Conservation (phyloP, 2,888 invertebrate genomes). For the Phania funesta region DNA sequence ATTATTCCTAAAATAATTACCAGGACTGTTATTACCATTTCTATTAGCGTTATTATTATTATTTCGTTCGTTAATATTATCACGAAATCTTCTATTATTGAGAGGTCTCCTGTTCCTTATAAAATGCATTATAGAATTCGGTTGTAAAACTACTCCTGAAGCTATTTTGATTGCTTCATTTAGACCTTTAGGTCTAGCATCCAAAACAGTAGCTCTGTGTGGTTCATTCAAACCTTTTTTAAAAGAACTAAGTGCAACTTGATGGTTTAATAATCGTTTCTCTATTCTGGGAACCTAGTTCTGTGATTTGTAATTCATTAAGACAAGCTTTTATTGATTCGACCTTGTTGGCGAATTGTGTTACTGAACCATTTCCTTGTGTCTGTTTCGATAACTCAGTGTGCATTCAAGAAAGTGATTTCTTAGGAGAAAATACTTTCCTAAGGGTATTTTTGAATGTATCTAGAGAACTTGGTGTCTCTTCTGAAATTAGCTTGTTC, state of each 20-base stretch:
- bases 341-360: not conserved
- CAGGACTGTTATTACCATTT: not conserved
- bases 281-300: not conserved
- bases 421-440: not conserved
- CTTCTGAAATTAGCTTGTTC: conserved; percentile 1
- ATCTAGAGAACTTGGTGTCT: not conserved
- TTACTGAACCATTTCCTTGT: not conserved
- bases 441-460: not conserved
- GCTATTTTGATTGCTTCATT: conserved; percentile 10
- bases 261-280: not conserved
- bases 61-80: not conserved
- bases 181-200: not conserved
- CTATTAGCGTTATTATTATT: not conserved
- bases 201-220: conserved; percentile 1
- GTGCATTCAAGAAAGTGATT: not conserved
- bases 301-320: not conserved
- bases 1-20: not conserved
- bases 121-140: not conserved
- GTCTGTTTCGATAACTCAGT: not conserved
- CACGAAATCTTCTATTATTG: not conserved
- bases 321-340: not conserved
- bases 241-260: not conserved
- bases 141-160: not conserved
- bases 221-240: conserved; percentile 13
- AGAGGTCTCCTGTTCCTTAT: not conserved